Conservation (phyloP, 2,113 vertebrate genomes). For the Murina feae region DNA sequence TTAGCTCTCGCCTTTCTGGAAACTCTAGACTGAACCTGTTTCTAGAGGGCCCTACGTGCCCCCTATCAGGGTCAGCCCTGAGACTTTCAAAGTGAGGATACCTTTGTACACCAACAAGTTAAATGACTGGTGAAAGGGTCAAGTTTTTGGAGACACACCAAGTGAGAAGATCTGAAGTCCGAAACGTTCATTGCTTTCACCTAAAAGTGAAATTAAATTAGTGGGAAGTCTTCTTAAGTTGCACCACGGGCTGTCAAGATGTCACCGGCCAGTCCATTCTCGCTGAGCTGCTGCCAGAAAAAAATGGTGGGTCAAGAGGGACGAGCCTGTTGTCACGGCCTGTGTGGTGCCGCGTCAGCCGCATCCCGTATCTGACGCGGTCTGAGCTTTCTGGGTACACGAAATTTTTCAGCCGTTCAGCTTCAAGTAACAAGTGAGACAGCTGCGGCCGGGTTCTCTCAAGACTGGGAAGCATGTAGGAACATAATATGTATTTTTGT, state of each 20-base stretch:
- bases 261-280: background rate
- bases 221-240: background rate
- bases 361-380: background rate
- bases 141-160: background rate
- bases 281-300: background rate
- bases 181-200: background rate
- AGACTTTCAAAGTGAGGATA: background rate
- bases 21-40: background rate
- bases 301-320: background rate
- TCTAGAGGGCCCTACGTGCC: background rate
- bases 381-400: background rate
- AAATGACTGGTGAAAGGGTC: background rate
- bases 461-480: background rate
- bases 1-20: background rate
- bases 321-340: accelerated
- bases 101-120: background rate
- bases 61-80: background rate
- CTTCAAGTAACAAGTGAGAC: background rate
- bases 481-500: background rate
- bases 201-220: background rate
- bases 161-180: background rate
- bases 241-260: background rate
- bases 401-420: background rate
- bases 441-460: background rate
- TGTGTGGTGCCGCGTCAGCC: background rate